Conservation (phyloP, 2,113 vertebrate species). For the Grus americana region DNA sequence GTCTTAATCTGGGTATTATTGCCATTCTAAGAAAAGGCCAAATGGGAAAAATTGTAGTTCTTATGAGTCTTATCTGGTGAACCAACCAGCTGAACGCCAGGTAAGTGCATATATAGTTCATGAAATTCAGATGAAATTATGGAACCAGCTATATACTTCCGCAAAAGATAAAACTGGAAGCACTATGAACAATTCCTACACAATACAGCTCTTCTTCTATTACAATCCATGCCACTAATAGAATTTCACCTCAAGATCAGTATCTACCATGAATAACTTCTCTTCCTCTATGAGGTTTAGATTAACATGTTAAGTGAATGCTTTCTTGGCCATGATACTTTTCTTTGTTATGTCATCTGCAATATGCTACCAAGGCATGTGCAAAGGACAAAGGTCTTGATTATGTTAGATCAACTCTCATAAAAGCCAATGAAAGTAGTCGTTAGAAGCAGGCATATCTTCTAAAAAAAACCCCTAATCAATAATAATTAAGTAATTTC, state of each 20-base stretch:
- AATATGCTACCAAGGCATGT: background rate
- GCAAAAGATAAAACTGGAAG: background rate
- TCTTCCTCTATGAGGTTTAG: background rate
- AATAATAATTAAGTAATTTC: background rate
- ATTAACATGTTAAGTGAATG: background rate
- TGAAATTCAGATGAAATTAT: background rate
- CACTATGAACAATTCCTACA: background rate
- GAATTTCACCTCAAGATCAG: background rate
- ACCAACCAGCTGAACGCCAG: background rate
- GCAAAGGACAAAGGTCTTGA: background rate
- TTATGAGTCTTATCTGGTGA: background rate
- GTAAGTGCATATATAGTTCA: background rate
- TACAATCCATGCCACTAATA: background rate
- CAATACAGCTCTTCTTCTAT: background rate
- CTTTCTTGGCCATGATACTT: background rate
- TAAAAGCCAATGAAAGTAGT: background rate
- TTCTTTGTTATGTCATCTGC: background rate
- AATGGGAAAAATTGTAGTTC: background rate
- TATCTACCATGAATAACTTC: background rate
- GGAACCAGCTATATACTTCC: background rate
- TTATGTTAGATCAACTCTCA: background rate
- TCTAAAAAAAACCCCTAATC: background rate
- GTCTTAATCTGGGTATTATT: background rate
- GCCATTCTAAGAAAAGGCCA: background rate
- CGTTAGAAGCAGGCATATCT: background rate